Percentiles rank a stretch among this genome's conserved stretches.
phyloP scores from a whole-genome alignment of 2,888 invertebrate genomes.

The Alloscopus bannaensis region DNA sequence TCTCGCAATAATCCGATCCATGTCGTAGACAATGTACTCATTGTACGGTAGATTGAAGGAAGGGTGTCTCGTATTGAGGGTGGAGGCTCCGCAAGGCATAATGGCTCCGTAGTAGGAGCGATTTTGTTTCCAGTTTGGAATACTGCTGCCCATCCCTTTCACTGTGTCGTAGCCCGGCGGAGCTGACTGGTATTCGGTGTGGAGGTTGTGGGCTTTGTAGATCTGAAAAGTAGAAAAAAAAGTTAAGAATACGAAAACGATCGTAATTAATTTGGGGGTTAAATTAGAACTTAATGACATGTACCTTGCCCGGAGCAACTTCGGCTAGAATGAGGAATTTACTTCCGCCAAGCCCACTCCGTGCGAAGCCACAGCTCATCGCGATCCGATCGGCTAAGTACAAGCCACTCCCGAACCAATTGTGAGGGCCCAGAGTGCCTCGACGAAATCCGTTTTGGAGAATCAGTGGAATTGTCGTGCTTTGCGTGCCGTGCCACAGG shows the following conservation, averaged over 20 bases:
- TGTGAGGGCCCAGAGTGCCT: conserved; percentile 37
- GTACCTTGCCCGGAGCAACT: conserved; percentile 44
- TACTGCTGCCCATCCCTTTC: conserved; percentile 36
- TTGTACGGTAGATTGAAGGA: conserved; percentile 24
- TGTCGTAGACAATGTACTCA: conserved; percentile 53
- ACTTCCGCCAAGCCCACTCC: neutral
- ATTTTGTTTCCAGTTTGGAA: conserved; percentile 48
- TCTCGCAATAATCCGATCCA: conserved; percentile 21
- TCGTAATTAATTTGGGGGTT: neutral
- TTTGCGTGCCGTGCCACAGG: conserved; percentile 53
- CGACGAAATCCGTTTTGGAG: conserved; percentile 41
- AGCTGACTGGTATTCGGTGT: conserved; percentile 33
- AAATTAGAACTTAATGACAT: too few species aligned
- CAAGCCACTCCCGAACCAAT: conserved; percentile 56
- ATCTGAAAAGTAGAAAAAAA: too few species aligned
- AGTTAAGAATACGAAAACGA: too few species aligned
- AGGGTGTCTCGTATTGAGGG: conserved; percentile 14
- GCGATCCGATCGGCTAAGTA: conserved; percentile 61
- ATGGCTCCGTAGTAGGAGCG: conserved; percentile 34
- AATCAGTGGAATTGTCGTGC: conserved; percentile 31
- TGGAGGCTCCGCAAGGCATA: conserved; percentile 42
- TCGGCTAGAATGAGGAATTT: conserved; percentile 40
- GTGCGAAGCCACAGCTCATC: conserved; percentile 33
- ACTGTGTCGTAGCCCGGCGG: conserved; percentile 36
- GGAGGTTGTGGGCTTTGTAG: conserved; percentile 55